Percentiles rank a stretch among this genome's conserved stretches.
These are phyloP conservation scores for Drosophila pegasa DNA, from an alignment of 2,888 invertebrate species.

Conservation along the genomic window DNA sequence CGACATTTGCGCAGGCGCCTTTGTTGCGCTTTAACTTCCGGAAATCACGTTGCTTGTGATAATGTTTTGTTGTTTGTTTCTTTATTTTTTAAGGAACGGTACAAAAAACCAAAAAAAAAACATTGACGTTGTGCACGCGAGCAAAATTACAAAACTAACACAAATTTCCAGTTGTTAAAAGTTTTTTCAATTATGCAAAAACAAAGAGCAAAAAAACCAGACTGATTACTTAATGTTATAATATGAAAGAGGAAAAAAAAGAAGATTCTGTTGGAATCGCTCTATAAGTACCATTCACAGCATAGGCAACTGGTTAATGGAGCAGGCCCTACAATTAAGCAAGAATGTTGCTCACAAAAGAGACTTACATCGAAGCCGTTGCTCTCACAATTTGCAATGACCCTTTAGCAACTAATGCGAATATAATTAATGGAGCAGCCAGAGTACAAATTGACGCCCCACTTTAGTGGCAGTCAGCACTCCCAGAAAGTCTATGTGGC, in stretches of 20 bases:
- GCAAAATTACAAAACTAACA: conserved; percentile 71
- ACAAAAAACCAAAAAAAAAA: conserved; percentile 19
- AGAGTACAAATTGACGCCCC: conserved; percentile 62
- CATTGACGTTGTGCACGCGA: conserved; percentile 67
- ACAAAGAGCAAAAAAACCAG: neutral
- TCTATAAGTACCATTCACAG: too few species aligned
- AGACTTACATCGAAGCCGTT: conserved; percentile 4
- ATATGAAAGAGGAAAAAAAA: neutral
- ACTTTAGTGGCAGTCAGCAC: conserved; percentile 50
- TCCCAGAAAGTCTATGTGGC: conserved; percentile 31
- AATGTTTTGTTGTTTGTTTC: conserved; percentile 52
- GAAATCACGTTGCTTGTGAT: conserved; percentile 76
- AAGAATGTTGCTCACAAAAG: neutral
- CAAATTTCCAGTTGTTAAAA: conserved; percentile 62
- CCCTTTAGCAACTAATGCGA: conserved; percentile 52
- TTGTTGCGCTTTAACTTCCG: conserved; percentile 74
- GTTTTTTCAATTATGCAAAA: conserved; percentile 62
- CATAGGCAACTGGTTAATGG: neutral
- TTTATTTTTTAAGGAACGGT: conserved; percentile 46
- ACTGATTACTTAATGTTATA: neutral
- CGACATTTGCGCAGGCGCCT: conserved; percentile 74
- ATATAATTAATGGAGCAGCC: conserved; percentile 61
- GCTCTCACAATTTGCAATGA: conserved; percentile 19
- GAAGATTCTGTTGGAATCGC: neutral
- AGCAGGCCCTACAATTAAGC: neutral